Percentiles rank a stretch among this genome's conserved stretches.
Conservation (phyloP, 2,888 invertebrate species). For the Alentia gelatinosa region DNA sequence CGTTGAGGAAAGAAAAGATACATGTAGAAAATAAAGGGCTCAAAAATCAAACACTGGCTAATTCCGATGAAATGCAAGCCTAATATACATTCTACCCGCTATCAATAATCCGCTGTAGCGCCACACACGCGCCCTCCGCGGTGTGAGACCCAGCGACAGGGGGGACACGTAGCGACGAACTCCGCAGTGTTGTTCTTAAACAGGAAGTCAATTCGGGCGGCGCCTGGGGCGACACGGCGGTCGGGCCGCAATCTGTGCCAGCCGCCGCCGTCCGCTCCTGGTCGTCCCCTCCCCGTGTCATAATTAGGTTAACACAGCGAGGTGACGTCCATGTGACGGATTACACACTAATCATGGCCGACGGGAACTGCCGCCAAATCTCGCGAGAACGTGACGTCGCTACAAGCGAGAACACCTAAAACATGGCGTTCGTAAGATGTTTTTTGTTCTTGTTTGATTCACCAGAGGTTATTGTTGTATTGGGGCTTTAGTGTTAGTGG, state of each 20-base stretch:
- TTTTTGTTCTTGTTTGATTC: background rate
- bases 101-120: background rate
- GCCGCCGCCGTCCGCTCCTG: background rate
- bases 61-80: too few relatives aligned
- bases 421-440: background rate
- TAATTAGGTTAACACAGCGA: slow-evolving; percentile 33
- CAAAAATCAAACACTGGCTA: too few relatives aligned
- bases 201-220: slow-evolving; percentile 20
- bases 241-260: background rate
- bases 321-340: slow-evolving; percentile 44
- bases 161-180: background rate
- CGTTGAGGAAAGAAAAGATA: too few relatives aligned
- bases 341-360: slow-evolving; percentile 29
- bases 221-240: slow-evolving; percentile 38
- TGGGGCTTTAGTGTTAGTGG: background rate
- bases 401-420: background rate
- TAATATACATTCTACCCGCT: too few relatives aligned
- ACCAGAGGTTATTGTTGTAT: background rate
- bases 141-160: too few relatives aligned
- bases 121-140: background rate
- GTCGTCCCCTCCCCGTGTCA: background rate
- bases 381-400: slow-evolving; percentile 16
- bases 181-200: background rate
- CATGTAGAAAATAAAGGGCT: too few relatives aligned
- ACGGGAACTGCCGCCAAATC: background rate